Conservation (phyloP, 2,888 invertebrate genomes). For the Doris montereyensis region DNA sequence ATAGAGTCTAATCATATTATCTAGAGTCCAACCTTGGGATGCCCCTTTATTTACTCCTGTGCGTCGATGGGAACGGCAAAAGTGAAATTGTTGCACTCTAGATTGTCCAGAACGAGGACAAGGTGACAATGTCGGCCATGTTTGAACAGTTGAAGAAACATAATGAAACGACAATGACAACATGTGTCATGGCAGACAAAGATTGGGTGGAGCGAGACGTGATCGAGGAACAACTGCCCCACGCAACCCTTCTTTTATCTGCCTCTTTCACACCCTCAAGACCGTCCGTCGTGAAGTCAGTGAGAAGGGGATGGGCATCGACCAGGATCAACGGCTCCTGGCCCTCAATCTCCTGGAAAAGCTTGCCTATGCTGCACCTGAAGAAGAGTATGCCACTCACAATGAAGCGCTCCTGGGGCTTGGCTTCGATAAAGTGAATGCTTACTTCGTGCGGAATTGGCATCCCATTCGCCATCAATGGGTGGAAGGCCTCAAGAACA, state of each 20-base stretch:
- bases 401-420: constrained; percentile 17
- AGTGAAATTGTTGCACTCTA: constrained; percentile 41
- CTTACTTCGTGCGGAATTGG: constrained; percentile 44
- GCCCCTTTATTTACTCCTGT: no score
- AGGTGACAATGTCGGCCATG: constrained; percentile 35
- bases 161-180: constrained; percentile 26
- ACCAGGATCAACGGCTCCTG: constrained; percentile 19
- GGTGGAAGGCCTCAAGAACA: constrained; percentile 43
- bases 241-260: constrained; percentile 44
- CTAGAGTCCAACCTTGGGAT: no score
- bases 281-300: constrained; percentile 43
- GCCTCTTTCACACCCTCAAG: constrained; percentile 46
- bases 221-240: constrained; percentile 38
- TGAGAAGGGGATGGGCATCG: constrained; percentile 35
- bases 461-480: constrained; percentile 39
- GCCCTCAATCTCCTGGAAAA: constrained; percentile 30
- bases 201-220: constrained; percentile 45
- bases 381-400: constrained; percentile 24
- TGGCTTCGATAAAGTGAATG: background rate
- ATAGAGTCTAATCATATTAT: no score
- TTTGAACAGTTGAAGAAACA: constrained; percentile 38
- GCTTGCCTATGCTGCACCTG: constrained; percentile 30
- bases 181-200: constrained; percentile 45
- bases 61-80: no score
- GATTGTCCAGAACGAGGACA: constrained; percentile 42